Conservation (phyloP, 2,797 vertebrate species). For the Mus minutoides region DNA sequence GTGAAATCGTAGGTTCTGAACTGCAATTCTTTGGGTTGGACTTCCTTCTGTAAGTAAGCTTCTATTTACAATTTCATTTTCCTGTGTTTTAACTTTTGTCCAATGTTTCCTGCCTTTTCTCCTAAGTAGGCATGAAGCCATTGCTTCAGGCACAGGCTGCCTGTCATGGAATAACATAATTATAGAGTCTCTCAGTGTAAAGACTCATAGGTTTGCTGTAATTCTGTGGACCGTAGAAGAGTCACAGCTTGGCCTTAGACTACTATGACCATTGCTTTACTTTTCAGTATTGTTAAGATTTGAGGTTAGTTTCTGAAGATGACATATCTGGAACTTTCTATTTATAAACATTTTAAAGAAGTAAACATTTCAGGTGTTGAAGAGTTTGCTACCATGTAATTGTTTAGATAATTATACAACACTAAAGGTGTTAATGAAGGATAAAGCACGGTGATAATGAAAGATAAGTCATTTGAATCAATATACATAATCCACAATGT, state of each 20-base stretch:
- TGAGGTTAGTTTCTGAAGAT: slow-evolving; percentile 7
- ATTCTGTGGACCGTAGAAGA: background rate
- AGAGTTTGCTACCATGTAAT: background rate
- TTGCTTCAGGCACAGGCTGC: slow-evolving; percentile 45
- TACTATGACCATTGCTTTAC: background rate
- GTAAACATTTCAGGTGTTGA: background rate
- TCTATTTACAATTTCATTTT: slow-evolving; percentile 59
- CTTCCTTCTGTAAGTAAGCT: background rate
- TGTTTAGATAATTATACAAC: slow-evolving; percentile 8
- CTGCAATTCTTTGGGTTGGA: slow-evolving; percentile 59
- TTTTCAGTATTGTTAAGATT: background rate
- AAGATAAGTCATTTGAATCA: background rate
- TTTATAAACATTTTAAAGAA: slow-evolving; percentile 43
- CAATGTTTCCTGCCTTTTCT: slow-evolving; percentile 57
- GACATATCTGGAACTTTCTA: background rate
- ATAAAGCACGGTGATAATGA: background rate
- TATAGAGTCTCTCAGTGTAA: slow-evolving; percentile 28
- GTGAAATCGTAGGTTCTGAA: background rate
- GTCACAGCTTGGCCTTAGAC: background rate
- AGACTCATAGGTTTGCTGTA: slow-evolving; percentile 19
- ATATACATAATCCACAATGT: background rate
- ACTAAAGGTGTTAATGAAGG: slow-evolving; percentile 12
- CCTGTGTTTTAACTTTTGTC: slow-evolving; percentile 62
- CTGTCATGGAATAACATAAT: slow-evolving; percentile 66
- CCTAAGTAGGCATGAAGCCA: slow-evolving; percentile 34